Evolutionary conservation across 2,797 vertebrate species (phyloP).

Genomic region (Micrastur ruficollis): DNA sequence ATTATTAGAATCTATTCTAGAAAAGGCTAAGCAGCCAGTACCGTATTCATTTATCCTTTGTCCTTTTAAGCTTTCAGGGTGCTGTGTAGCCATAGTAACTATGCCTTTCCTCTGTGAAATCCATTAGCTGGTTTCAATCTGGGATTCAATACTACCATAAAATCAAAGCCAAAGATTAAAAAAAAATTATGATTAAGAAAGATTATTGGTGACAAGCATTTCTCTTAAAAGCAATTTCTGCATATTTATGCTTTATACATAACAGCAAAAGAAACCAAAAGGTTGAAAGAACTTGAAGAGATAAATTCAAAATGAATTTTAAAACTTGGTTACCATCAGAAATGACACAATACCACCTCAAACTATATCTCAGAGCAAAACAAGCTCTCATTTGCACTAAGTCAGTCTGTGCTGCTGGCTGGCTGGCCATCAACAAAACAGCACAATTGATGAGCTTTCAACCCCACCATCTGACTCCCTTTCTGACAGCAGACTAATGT

Average conservation of each 20-base stretch:
- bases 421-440: not conserved
- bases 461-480: not conserved
- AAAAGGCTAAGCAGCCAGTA: constrained; percentile 55
- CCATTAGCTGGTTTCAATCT: constrained; percentile 63
- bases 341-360: not conserved
- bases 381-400: not conserved
- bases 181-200: constrained; percentile 10
- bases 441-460: not conserved
- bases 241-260: not conserved
- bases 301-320: not conserved
- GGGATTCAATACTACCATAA: constrained; percentile 39
- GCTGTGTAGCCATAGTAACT: constrained; percentile 75
- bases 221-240: not conserved
- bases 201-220: not conserved
- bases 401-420: not conserved
- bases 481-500: not conserved
- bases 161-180: constrained; percentile 59
- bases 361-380: not conserved
- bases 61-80: constrained; percentile 69
- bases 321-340: not conserved
- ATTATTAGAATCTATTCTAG: constrained; percentile 57
- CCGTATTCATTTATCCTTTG: constrained; percentile 61
- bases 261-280: constrained; percentile 1
- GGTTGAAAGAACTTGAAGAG: constrained; percentile 10
- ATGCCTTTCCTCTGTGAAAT: constrained; percentile 59